Evolutionary conservation across 1,140 invertebrate genomes (phyloP).

Genomic region (Rhopalosiphum padi): DNA sequence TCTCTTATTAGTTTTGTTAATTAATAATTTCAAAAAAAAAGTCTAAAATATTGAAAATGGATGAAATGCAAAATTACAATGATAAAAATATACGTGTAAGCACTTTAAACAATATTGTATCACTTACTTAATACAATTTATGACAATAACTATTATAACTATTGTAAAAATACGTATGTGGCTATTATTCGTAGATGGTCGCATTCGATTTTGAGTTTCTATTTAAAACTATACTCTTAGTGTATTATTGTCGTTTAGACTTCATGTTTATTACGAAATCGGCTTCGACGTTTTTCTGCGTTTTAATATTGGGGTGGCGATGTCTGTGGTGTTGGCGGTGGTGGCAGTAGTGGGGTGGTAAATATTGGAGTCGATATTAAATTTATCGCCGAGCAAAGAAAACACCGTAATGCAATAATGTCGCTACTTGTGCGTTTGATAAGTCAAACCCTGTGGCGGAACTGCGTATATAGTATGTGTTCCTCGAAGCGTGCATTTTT

Average conservation of each 20-base stretch:
- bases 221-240: neutral
- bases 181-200: neutral
- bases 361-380: slow-evolving; percentile 39
- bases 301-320: neutral
- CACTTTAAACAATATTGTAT: too few relatives aligned
- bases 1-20: too few relatives aligned
- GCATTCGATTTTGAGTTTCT: neutral
- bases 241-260: neutral
- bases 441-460: slow-evolving; percentile 34
- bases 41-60: too few relatives aligned
- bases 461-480: neutral
- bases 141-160: neutral
- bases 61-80: too few relatives aligned
- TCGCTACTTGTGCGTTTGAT: slow-evolving; percentile 36
- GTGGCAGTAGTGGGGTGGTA: neutral
- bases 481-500: neutral
- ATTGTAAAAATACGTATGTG: neutral
- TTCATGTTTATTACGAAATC: neutral
- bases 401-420: slow-evolving; percentile 42
- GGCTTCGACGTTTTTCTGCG: neutral
- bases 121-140: neutral
- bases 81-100: too few relatives aligned
- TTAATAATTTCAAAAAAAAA: too few relatives aligned
- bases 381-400: slow-evolving; percentile 42
- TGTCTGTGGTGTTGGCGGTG: too few relatives aligned